These are phyloP conservation scores for Alitta virens DNA, from an alignment of 2,888 invertebrate species.

Conservation along the genomic window DNA sequence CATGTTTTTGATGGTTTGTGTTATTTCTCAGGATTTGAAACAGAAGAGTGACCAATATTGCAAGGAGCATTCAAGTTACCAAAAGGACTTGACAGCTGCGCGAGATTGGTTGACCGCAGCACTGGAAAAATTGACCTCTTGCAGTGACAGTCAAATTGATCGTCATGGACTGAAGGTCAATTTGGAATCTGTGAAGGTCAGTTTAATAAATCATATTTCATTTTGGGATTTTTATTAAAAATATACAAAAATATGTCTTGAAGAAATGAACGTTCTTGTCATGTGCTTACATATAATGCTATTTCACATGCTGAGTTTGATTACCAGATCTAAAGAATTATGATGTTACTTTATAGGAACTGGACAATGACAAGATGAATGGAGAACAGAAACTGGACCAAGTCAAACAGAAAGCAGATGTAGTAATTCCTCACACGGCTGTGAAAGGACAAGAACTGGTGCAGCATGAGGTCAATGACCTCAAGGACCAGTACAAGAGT, in stretches of 20 bases:
- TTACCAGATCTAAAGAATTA: too few relatives aligned
- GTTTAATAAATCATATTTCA: too few relatives aligned
- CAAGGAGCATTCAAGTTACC: conserved; percentile 82
- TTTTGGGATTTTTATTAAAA: too few relatives aligned
- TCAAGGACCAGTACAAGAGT: conserved; percentile 19
- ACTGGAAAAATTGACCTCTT: conserved; percentile 63
- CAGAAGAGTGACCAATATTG: conserved; percentile 70
- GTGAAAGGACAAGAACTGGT: conserved; percentile 73
- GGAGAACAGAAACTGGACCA: conserved; percentile 76
- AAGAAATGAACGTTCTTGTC: too few relatives aligned
- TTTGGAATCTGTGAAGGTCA: conserved; percentile 36
- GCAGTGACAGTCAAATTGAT: conserved; percentile 46
- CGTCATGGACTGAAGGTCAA: conserved; percentile 45
- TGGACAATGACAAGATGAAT: conserved; percentile 75
- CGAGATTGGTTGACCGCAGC: conserved; percentile 81
- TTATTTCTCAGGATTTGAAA: conserved; percentile 37
- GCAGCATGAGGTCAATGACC: conserved; percentile 17
- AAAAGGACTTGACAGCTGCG: conserved; percentile 76
- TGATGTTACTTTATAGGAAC: conserved; percentile 64
- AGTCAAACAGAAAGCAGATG: conserved; percentile 71
- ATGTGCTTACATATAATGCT: too few relatives aligned
- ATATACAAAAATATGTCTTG: too few relatives aligned
- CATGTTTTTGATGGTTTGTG: too few relatives aligned
- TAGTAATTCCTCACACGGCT: conserved; percentile 67
- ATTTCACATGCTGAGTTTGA: too few relatives aligned